A percentile compares a stretch with the other conserved stretches of the same genome.
These are phyloP conservation scores for Microcaecilia unicolor DNA, from an alignment of 2,797 vertebrate genomes.

Conservation along the genomic window DNA sequence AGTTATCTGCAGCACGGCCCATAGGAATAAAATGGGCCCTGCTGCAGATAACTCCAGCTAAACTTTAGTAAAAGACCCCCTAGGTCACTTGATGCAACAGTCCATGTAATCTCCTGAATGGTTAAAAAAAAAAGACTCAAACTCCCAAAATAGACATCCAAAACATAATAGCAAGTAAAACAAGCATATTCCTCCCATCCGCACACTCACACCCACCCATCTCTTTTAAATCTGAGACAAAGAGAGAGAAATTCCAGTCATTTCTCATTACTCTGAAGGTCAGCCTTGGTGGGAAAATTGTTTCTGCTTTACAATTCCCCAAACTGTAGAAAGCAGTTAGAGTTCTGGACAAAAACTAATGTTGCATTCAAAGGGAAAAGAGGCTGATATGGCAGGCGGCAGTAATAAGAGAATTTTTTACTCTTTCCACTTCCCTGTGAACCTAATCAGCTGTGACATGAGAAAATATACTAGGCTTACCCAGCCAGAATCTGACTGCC, in stretches of 20 bases:
- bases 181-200: constrained; percentile 46
- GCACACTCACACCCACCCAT: constrained; percentile 1
- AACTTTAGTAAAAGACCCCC: too few relatives aligned
- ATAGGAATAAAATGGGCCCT: too few relatives aligned
- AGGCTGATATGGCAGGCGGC: constrained; percentile 65
- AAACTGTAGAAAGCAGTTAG: constrained; percentile 74
- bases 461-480: constrained; percentile 89
- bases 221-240: constrained; percentile 49
- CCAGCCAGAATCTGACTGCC: constrained; percentile 80
- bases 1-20: too few relatives aligned
- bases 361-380: constrained; percentile 74
- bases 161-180: constrained; percentile 58
- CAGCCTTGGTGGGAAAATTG: constrained; percentile 71
- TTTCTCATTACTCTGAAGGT: constrained; percentile 74
- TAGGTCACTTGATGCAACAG: constrained; percentile 71
- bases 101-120: constrained; percentile 75
- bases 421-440: constrained; percentile 79
- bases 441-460: constrained; percentile 98
- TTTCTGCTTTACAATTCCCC: constrained; percentile 74
- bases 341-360: constrained; percentile 75
- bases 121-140: constrained; percentile 59
- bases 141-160: constrained; percentile 54
- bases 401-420: constrained; percentile 76
- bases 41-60: too few relatives aligned
- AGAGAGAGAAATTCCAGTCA: constrained; percentile 66